Evolutionary conservation across 2,797 vertebrate genomes (phyloP).

Genomic region (Phyllotis vaccarum): DNA sequence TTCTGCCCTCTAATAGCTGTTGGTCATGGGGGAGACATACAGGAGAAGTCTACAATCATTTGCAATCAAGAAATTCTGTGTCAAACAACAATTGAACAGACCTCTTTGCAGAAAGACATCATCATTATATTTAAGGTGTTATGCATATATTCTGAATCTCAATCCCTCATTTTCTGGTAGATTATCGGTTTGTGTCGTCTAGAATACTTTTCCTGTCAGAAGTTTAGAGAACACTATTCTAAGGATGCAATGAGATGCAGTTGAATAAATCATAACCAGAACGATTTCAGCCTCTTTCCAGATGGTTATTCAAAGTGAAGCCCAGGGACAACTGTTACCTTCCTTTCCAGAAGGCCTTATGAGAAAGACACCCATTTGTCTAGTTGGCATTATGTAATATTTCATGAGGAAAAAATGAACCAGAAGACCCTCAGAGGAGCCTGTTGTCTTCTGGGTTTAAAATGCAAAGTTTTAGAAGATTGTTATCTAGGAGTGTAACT

Average conservation of each 20-base stretch:
- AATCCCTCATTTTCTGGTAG: neutral
- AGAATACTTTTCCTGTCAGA: constrained; percentile 16
- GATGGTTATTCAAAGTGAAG: constrained; percentile 65
- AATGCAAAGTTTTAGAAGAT: neutral
- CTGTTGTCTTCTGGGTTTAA: neutral
- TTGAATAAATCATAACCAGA: constrained; percentile 68
- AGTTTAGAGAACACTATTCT: constrained; percentile 63
- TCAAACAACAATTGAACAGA: constrained; percentile 27
- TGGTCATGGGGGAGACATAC: neutral
- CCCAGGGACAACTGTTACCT: constrained; percentile 39
- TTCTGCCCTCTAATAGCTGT: neutral
- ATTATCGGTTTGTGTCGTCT: constrained; percentile 50
- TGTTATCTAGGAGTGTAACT: neutral
- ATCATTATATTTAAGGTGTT: constrained; percentile 22
- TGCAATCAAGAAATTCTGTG: constrained; percentile 46
- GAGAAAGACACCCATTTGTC: constrained; percentile 59
- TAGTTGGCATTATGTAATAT: constrained; percentile 31
- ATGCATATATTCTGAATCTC: constrained; percentile 11
- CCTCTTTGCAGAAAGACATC: constrained; percentile 28
- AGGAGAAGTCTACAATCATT: neutral
- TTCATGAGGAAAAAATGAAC: constrained; percentile 41
- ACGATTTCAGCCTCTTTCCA: constrained; percentile 55
- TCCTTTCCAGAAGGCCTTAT: constrained; percentile 39
- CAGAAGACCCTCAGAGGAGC: neutral
- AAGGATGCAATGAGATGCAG: constrained; percentile 44